Evolutionary conservation across 2,888 invertebrate species (phyloP), one percentile per base, ranked within the genome.

Genomic region (Allophyes oxyacanthae): DNA sequence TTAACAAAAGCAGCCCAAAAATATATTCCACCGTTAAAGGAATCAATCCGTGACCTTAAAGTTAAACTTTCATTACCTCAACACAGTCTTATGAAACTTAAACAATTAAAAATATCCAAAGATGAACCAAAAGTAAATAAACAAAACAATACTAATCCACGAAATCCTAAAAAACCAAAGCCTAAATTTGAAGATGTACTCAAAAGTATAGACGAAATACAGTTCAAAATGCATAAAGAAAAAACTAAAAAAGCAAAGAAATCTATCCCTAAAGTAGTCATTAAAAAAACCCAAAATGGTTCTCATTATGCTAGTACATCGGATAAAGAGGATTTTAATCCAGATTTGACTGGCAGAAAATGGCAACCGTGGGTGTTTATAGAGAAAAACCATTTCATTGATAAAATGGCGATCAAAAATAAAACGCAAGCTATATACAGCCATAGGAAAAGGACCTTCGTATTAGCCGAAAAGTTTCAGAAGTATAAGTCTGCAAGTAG

Each of bases 311-410:
- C 94, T 28, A 94, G 94, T 72, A 87, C 86, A 33, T 72, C 85
- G 49, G 77, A 81, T 57, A 86, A 83, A 63, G 72, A 86, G 42
- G 71, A 78, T 33, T 90, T 80, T 55, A 91, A 92, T 73, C 94
- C 94, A 14, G 94, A 94, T 65, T 78, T 94, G 64, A 94, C 94
- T 1, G 94, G 94, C 6, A 87, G 90, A 56, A 94, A 94, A 71
- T 94, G 94, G 94, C 94, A 94, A 78, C 94, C 94, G 0, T 94
- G 92, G 92, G 94, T 94, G 13, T 92, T 91, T 71, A 74, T 94
- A 58, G 92, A 92, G 63, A 93, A 90, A 83, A 89, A 88, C 75
- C 69, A 75, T 69, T 90, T 92, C 61, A 87, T 94, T 64, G 94
- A 94, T 67, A 90, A 89, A 82, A 94, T 94, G 94, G 90, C 90